A percentile compares a stretch with the other conserved stretches of the same genome.
Evolutionary conservation across 2,113 vertebrate species (phyloP).

Genomic region (Colistium nudipinnis): DNA sequence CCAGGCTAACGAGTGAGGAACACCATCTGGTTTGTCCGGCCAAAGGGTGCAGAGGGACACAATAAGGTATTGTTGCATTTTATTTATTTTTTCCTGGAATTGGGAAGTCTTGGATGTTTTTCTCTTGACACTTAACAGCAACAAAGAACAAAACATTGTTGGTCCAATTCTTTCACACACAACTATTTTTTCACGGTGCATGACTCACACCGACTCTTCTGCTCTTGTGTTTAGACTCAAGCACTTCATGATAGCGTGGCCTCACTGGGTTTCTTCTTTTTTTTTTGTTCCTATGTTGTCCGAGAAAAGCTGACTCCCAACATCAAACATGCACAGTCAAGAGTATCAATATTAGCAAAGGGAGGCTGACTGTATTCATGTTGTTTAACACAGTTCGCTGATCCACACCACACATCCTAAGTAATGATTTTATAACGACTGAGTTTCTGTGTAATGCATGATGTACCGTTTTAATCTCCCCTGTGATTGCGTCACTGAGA

Average conservation of each 20-base stretch:
- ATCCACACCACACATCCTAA: neutral
- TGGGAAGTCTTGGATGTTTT: too few species aligned
- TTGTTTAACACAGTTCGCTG: constrained; percentile 10
- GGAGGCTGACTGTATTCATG: constrained; percentile 22
- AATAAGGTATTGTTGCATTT: neutral
- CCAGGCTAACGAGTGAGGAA: neutral
- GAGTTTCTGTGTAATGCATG: neutral
- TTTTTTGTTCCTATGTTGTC: constrained; percentile 8
- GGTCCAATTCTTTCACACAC: neutral
- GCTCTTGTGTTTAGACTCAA: neutral
- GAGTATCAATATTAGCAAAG: constrained; percentile 27
- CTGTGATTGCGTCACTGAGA: constrained; percentile 8
- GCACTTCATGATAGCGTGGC: constrained; percentile 17
- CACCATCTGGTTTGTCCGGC: neutral
- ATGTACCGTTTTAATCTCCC: constrained; percentile 7
- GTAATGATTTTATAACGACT: neutral
- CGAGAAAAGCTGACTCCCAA: constrained; percentile 24
- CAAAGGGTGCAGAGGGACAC: neutral
- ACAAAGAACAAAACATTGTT: neutral
- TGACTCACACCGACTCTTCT: neutral
- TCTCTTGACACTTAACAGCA: too few species aligned
- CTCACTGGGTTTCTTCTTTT: neutral
- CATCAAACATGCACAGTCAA: constrained; percentile 46
- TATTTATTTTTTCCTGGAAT: neutral
- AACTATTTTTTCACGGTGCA: neutral